Evolutionary conservation across 2,797 vertebrate species (phyloP).

Genomic region (Epinephelus malabaricus): DNA sequence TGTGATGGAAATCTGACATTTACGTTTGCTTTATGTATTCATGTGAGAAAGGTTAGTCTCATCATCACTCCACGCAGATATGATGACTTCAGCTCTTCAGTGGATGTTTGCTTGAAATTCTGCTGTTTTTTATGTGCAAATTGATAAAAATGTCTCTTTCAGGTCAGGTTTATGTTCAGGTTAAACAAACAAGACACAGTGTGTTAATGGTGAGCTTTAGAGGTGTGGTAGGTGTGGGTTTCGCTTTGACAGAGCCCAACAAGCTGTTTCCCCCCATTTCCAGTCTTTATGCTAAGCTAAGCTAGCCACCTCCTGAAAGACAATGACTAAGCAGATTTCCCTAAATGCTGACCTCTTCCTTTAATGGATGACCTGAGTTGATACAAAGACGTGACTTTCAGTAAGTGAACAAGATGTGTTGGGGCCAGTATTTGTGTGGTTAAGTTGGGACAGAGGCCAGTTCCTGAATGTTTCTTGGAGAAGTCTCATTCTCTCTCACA

Average conservation of each 20-base stretch:
- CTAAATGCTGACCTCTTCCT: background rate
- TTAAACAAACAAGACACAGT: background rate
- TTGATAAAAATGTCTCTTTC: background rate
- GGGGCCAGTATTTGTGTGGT: background rate
- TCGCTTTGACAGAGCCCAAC: background rate
- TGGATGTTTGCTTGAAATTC: background rate
- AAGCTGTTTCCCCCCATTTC: background rate
- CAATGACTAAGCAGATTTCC: background rate
- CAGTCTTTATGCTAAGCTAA: slow-evolving; percentile 1
- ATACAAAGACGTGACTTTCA: background rate
- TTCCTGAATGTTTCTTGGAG: slow-evolving; percentile 7
- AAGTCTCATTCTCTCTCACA: background rate
- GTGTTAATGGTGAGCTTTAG: background rate
- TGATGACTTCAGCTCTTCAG: background rate
- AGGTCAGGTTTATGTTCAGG: background rate
- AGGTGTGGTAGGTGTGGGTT: background rate
- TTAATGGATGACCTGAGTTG: background rate
- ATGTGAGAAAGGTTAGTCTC: background rate
- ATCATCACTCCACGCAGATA: background rate
- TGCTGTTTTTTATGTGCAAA: background rate
- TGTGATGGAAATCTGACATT: background rate
- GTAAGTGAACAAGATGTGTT: background rate
- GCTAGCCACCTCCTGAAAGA: background rate
- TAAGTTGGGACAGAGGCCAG: background rate
- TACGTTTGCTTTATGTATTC: background rate